These are phyloP conservation scores for Punctoribates punctum DNA, from an alignment of 2,888 invertebrate genomes.

Conservation along the genomic window DNA sequence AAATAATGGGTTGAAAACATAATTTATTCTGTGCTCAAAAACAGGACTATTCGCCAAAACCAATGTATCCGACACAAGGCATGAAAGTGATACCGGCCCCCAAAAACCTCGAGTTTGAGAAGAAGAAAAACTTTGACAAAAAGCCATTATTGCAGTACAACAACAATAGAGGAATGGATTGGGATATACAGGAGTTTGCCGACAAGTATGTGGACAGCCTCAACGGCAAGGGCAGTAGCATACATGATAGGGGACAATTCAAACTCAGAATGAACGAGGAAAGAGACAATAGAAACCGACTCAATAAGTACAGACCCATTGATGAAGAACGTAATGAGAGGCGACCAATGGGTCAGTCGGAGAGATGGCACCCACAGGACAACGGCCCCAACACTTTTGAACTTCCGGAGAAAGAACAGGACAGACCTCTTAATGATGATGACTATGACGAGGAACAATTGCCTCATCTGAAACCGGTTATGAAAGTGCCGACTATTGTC, in stretches of 20 bases:
- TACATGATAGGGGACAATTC: background rate
- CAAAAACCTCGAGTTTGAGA: conserved; percentile 8
- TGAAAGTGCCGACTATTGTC: background rate
- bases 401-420: background rate
- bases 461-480: background rate
- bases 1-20: too few relatives aligned
- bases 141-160: too few relatives aligned
- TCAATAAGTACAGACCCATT: background rate
- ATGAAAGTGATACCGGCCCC: conserved; percentile 41
- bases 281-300: background rate
- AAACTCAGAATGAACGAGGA: background rate
- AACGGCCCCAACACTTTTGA: background rate
- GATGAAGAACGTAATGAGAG: background rate
- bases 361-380: background rate
- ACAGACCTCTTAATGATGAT: background rate
- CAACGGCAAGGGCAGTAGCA: background rate
- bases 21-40: too few relatives aligned
- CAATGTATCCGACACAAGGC: conserved; percentile 1
- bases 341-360: background rate
- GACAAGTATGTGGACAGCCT: background rate
- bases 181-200: background rate
- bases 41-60: conserved; percentile 19
- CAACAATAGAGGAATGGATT: background rate
- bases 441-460: background rate
- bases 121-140: background rate